Conservation (phyloP, 2,888 invertebrate genomes). For the Phania funesta region DNA sequence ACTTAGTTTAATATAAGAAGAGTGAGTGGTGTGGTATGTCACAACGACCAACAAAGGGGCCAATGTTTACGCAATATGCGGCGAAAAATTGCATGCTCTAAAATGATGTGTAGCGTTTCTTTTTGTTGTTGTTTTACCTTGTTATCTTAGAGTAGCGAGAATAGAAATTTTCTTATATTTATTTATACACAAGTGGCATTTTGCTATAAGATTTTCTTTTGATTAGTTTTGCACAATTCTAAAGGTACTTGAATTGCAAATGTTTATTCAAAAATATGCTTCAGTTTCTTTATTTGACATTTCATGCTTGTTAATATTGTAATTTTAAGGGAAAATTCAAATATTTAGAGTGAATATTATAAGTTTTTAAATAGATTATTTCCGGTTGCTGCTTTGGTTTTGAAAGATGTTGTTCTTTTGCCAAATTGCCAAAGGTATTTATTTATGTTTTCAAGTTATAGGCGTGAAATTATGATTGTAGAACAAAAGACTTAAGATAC, state of each 20-base stretch:
- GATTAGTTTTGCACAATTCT: not conserved
- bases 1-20: not conserved
- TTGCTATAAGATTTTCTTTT: not conserved
- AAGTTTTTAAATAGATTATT: not conserved
- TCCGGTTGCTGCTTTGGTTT: not conserved
- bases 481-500: not conserved
- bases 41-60: slow-evolving; percentile 13
- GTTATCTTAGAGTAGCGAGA: not conserved
- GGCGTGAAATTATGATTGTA: not conserved
- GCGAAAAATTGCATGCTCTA: slow-evolving; percentile 22
- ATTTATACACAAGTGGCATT: slow-evolving; percentile 36
- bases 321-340: not conserved
- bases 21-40: not conserved
- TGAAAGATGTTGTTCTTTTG: not conserved
- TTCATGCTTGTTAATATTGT: slow-evolving; percentile 5
- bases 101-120: not conserved
- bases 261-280: not conserved
- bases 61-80: slow-evolving; percentile 61
- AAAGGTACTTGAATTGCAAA: not conserved
- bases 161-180: slow-evolving; percentile 10
- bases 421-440: not conserved
- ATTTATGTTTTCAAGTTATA: not conserved
- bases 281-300: not conserved
- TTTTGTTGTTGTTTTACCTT: not conserved
- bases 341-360: not conserved